A percentile compares a stretch with the other conserved stretches of the same genome.
phyloP scores from a whole-genome alignment of 2,113 vertebrate species.

The crab-eating macaque (Macaca fascicularis) region T2T-MFA8v1.1 NC_088377.1:52161501-52162000 shows the following conservation, averaged over 20 bases:
- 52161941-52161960: no score
- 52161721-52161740: not conserved
- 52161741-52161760: not conserved
- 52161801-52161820: accelerated
- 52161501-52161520: not conserved
- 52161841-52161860: no score
- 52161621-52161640: not conserved
- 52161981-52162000: no score
- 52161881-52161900: not conserved
- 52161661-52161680: not conserved
- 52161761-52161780: not conserved
- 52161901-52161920: not conserved
- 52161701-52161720: not conserved
- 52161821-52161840: not conserved
- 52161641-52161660: not conserved
- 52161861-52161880: not conserved
- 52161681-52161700: not conserved
- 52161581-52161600: not conserved
- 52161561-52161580: not conserved
- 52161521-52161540: not conserved
- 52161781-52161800: not conserved
- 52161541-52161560: accelerated
- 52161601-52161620: not conserved
- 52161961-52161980: not conserved
- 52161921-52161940: no score